phyloP scores from a whole-genome alignment of 2,113 vertebrate genomes.

The Deroptyus accipitrinus region DNA sequence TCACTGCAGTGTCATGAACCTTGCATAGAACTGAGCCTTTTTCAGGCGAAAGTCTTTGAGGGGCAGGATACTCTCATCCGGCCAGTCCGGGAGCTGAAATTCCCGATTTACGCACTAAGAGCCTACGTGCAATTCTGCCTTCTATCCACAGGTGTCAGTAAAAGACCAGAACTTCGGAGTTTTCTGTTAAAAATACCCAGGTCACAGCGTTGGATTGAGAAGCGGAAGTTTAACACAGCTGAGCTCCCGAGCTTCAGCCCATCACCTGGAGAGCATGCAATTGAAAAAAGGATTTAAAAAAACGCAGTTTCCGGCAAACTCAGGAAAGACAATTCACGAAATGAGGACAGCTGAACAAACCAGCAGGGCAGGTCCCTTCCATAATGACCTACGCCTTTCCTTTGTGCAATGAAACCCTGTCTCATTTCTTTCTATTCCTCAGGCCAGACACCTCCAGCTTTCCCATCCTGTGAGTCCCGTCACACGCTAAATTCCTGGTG shows the following conservation, averaged over 20 bases:
- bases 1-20: not conserved
- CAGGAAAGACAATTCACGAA: not conserved
- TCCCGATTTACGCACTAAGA: not conserved
- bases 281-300: not conserved
- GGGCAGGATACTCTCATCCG: not conserved
- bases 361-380: not conserved
- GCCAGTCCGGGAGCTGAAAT: not conserved
- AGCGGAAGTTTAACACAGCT: not conserved
- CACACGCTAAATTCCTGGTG: accelerated
- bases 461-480: accelerated
- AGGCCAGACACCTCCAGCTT: not conserved
- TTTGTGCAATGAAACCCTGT: not conserved
- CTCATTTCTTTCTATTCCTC: not conserved
- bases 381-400: not conserved
- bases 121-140: not conserved
- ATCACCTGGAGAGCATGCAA: not conserved
- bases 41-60: not conserved
- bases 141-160: constrained; percentile 56
- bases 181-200: not conserved
- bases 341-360: not conserved
- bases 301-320: not conserved
- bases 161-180: not conserved
- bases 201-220: accelerated
- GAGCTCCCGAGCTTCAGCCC: not conserved
- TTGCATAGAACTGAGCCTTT: not conserved